phyloP scores from a whole-genome alignment of 2,797 vertebrate genomes.

The Siniperca undulata region DNA sequence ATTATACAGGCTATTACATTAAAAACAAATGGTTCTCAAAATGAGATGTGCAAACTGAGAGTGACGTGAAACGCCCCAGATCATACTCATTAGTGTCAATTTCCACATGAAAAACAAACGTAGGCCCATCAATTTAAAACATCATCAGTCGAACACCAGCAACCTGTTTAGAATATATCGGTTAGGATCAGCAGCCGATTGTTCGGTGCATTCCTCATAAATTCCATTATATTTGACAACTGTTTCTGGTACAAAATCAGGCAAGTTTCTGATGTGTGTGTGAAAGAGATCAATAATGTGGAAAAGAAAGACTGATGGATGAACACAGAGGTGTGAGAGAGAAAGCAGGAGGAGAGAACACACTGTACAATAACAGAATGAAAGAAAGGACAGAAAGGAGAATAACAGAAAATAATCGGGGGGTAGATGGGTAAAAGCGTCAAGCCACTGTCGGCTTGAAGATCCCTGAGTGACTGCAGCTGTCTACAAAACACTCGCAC shows the following conservation, averaged over 20 bases:
- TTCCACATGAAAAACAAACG: not conserved
- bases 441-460: slow-evolving; percentile 55
- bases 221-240: not conserved
- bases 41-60: not conserved
- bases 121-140: not conserved
- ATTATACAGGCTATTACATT: not conserved
- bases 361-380: slow-evolving; percentile 6
- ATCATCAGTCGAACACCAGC: not conserved
- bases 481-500: slow-evolving; percentile 48
- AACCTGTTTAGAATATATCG: not conserved
- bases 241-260: not conserved
- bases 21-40: not conserved
- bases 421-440: slow-evolving; percentile 56
- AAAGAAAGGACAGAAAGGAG: not conserved
- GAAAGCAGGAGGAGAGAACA: slow-evolving; percentile 12
- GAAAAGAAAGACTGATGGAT: slow-evolving; percentile 9
- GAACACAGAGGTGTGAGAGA: slow-evolving; percentile 32
- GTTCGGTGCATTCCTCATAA: not conserved
- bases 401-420: slow-evolving; percentile 49
- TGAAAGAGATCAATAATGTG: slow-evolving; percentile 3
- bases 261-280: not conserved
- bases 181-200: not conserved
- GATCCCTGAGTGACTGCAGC: slow-evolving; percentile 71
- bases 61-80: not conserved
- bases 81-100: not conserved